Percentiles rank a stretch among this genome's conserved stretches.
Conservation (phyloP, 2,113 vertebrate species). For the Anser cygnoides region DNA sequence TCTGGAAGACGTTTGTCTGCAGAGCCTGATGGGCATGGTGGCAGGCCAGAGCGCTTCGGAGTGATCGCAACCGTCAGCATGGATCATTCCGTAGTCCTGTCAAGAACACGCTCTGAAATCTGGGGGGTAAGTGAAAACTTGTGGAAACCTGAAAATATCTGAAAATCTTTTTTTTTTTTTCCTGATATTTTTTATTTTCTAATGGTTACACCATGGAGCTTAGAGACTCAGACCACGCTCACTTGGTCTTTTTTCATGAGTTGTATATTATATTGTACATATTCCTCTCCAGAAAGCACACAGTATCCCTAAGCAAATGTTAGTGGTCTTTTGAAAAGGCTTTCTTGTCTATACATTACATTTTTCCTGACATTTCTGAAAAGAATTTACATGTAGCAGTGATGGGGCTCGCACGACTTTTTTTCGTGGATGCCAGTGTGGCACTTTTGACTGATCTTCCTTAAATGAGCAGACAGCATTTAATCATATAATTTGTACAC, state of each 20-base stretch:
- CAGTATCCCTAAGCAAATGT: neutral
- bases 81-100: neutral
- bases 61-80: rapidly evolving
- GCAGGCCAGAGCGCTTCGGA: neutral
- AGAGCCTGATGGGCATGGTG: rapidly evolving
- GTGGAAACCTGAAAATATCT: neutral
- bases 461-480: neutral
- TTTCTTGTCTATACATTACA: neutral
- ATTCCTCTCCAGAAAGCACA: neutral
- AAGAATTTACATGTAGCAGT: neutral
- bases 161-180: neutral
- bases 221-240: neutral
- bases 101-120: neutral
- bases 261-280: rapidly evolving
- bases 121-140: neutral
- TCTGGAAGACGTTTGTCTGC: neutral
- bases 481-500: neutral
- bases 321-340: neutral
- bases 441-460: neutral
- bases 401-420: neutral
- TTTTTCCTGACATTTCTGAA: neutral
- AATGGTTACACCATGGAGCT: neutral
- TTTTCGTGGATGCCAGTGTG: neutral
- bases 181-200: neutral
- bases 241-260: neutral